phyloP scores from a whole-genome alignment of 2,888 invertebrate species.

The Ischnura elegans region DNA sequence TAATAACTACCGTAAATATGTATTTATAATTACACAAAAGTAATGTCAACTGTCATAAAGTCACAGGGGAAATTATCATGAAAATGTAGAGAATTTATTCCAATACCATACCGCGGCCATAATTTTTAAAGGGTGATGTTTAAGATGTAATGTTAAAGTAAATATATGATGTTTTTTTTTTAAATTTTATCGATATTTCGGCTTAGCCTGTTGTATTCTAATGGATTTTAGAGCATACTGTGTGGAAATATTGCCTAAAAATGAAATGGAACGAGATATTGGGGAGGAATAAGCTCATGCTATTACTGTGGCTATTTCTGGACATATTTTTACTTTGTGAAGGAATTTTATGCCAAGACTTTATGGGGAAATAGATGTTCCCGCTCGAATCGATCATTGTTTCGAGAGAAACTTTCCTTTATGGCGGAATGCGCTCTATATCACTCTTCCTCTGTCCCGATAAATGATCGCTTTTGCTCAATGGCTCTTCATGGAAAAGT shows the following conservation, averaged over 20 bases:
- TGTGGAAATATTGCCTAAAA: too few species aligned
- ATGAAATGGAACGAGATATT: too few species aligned
- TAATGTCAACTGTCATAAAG: neutral
- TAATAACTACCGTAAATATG: too few species aligned
- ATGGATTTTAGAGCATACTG: too few species aligned
- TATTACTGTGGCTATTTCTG: neutral
- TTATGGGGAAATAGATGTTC: neutral
- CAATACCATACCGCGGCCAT: neutral
- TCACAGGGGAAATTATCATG: neutral
- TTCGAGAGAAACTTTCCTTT: constrained; percentile 36
- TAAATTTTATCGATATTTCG: neutral
- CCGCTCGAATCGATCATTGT: neutral
- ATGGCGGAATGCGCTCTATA: constrained; percentile 19
- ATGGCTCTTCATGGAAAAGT: neutral
- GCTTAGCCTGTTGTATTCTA: too few species aligned
- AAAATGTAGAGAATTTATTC: neutral
- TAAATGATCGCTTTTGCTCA: neutral
- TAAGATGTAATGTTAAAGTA: neutral
- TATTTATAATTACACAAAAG: neutral
- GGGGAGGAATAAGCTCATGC: too few species aligned
- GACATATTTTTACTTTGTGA: constrained; percentile 1
- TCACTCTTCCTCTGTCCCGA: neutral
- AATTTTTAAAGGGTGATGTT: neutral
- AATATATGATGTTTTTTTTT: neutral
- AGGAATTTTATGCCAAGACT: neutral